Evolutionary conservation across 2,113 vertebrate species (phyloP).

Genomic region (Brachyhypopomus gauderio): DNA sequence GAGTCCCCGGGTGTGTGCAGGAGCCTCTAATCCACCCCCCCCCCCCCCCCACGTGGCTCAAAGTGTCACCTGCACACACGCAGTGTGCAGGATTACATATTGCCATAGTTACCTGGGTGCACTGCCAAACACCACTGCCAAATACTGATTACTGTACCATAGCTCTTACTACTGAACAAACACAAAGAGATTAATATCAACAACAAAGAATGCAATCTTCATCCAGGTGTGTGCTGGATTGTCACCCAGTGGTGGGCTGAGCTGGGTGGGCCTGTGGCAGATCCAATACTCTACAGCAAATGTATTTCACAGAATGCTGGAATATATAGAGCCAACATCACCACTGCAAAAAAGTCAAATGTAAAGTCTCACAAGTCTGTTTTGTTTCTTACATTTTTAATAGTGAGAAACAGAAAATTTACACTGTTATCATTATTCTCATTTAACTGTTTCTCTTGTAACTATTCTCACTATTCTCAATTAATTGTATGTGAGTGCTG

Average conservation of each 20-base stretch:
- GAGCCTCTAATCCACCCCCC: conserved; percentile 65
- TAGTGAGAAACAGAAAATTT: not conserved
- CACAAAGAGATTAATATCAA: conserved; percentile 34
- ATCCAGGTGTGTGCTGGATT: not conserved
- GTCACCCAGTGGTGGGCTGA: not conserved
- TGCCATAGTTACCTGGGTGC: conserved; percentile 65
- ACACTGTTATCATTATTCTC: too few relatives aligned
- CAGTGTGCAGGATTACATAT: conserved; percentile 69
- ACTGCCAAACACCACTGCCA: conserved; percentile 58
- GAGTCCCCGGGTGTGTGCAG: conserved; percentile 71
- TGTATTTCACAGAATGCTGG: conserved; percentile 3
- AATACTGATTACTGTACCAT: conserved; percentile 58
- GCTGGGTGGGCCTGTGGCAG: not conserved
- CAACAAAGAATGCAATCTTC: not conserved
- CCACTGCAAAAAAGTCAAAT: too few relatives aligned
- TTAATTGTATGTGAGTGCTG: too few relatives aligned
- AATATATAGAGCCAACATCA: not conserved
- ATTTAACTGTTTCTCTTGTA: too few relatives aligned
- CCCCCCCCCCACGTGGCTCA: conserved; percentile 62
- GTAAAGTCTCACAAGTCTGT: not conserved
- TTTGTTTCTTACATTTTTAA: not conserved
- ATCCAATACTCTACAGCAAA: not conserved
- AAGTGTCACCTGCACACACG: conserved; percentile 57
- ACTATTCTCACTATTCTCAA: too few relatives aligned
- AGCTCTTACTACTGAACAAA: conserved; percentile 26